phyloP scores from a whole-genome alignment of 2,113 vertebrate species.

The Notarius lentiginosus region DNA sequence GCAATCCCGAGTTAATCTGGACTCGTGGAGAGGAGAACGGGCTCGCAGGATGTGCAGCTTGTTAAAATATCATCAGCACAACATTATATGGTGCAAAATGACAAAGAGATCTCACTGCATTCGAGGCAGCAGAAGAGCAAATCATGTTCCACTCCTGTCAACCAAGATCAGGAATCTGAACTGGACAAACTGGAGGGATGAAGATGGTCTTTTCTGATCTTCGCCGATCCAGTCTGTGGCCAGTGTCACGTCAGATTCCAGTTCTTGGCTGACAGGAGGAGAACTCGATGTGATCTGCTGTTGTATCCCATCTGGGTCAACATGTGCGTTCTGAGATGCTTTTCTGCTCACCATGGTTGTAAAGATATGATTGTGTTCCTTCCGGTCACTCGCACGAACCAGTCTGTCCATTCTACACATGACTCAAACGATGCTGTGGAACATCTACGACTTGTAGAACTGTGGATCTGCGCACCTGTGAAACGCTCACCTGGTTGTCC shows the following conservation, averaged over 20 bases:
- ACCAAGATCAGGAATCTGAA: neutral
- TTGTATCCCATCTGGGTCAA: neutral
- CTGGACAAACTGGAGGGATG: neutral
- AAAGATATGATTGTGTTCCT: neutral
- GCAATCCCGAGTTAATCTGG: neutral
- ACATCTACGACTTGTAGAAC: neutral
- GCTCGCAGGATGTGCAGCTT: neutral
- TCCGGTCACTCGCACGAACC: neutral
- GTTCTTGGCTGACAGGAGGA: neutral
- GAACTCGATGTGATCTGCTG: neutral
- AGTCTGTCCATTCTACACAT: neutral
- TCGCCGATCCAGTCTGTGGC: neutral
- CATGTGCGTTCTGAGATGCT: neutral
- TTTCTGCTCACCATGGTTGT: neutral
- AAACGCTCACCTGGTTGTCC: slow-evolving; percentile 78
- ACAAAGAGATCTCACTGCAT: neutral
- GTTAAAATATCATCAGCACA: neutral
- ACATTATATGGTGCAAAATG: neutral
- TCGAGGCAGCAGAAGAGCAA: neutral
- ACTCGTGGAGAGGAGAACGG: neutral
- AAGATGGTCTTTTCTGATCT: neutral
- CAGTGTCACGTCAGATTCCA: neutral
- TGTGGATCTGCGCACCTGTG: neutral
- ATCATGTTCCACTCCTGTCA: neutral
- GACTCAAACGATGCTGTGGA: neutral